These are phyloP conservation scores for Rana temporaria DNA, from an alignment of 2,113 vertebrate genomes.

Conservation along the genomic window DNA sequence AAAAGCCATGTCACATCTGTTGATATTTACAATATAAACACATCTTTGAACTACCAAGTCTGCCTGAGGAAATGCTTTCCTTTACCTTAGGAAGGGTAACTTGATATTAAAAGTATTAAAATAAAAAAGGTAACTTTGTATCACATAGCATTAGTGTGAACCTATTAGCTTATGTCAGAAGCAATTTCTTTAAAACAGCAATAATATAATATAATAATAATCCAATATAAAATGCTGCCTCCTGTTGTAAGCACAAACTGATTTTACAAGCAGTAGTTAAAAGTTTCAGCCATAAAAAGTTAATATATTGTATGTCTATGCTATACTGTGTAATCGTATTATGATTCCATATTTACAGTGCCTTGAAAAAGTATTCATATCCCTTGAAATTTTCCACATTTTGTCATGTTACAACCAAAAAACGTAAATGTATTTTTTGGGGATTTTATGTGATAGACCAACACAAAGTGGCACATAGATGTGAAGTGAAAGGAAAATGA, in stretches of 20 bases:
- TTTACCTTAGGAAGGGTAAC: neutral
- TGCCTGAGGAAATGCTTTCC: slow-evolving; percentile 3
- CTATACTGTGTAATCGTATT: neutral
- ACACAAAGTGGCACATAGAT: too few relatives aligned
- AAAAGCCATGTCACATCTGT: slow-evolving; percentile 59
- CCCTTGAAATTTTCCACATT: too few relatives aligned
- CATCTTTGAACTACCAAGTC: slow-evolving; percentile 59
- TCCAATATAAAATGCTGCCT: neutral
- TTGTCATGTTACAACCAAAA: too few relatives aligned
- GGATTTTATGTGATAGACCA: too few relatives aligned
- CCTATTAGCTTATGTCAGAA: slow-evolving; percentile 28
- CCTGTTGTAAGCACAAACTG: neutral
- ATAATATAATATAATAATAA: neutral
- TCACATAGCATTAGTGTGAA: slow-evolving; percentile 16
- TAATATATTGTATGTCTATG: neutral
- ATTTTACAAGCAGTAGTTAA: neutral
- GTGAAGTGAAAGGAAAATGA: too few relatives aligned
- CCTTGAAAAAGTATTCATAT: too few relatives aligned
- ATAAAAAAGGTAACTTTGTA: slow-evolving; percentile 6
- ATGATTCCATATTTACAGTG: neutral
- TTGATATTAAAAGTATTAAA: slow-evolving; percentile 22
- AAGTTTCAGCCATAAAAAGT: neutral
- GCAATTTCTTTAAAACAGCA: slow-evolving; percentile 35
- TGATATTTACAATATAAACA: slow-evolving; percentile 45
- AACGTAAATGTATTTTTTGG: too few relatives aligned